Conservation (phyloP, 2,888 invertebrate species). For the Stomorhina lunata region DNA sequence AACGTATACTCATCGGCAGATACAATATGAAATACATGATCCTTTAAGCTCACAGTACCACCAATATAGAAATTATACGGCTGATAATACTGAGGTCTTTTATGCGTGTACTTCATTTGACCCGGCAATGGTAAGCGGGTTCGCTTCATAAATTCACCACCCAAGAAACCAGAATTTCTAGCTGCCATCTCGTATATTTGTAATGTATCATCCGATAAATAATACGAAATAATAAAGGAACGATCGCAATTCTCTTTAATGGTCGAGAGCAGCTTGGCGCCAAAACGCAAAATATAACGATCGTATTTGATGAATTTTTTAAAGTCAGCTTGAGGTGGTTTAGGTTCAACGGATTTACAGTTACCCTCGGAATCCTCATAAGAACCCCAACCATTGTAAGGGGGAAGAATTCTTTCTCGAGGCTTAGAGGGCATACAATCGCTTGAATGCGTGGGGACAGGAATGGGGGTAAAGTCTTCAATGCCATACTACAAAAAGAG, state of each 20-base stretch:
- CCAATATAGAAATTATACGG: conserved; percentile 93
- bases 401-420: conserved; percentile 82
- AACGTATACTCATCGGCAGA: conserved; percentile 93
- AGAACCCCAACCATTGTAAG: conserved; percentile 94
- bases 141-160: conserved; percentile 85
- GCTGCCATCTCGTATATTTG: conserved; percentile 89
- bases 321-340: conserved; percentile 88
- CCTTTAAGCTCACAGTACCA: conserved; percentile 87
- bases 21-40: conserved; percentile 88
- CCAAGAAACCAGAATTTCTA: conserved; percentile 86
- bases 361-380: conserved; percentile 95
- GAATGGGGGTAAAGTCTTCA: conserved; percentile 75
- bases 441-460: conserved; percentile 71
- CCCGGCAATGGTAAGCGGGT: conserved; percentile 87
- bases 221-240: conserved; percentile 90
- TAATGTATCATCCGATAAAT: conserved; percentile 90
- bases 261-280: conserved; percentile 88
- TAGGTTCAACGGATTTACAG: conserved; percentile 89
- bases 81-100: conserved; percentile 87
- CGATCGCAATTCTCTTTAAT: conserved; percentile 84
- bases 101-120: conserved; percentile 85
- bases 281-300: conserved; percentile 88
- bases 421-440: conserved; percentile 66
- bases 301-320: conserved; percentile 90
- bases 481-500: conserved; percentile 74